These are phyloP conservation scores for Phalloptychus januarius DNA, from an alignment of 2,797 vertebrate genomes.

Conservation along the genomic window DNA sequence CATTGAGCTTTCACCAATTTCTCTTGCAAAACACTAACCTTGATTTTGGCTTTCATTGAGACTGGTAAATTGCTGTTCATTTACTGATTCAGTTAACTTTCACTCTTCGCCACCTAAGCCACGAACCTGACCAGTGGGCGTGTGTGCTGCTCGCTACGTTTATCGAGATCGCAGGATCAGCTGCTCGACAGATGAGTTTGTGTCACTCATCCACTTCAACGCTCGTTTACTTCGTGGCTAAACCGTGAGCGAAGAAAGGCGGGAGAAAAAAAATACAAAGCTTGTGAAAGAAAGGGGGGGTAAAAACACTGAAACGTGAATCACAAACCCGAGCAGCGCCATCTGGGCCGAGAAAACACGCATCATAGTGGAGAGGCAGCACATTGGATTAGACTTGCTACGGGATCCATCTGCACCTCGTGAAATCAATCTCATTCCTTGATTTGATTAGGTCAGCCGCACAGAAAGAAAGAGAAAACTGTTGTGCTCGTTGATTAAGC, in stretches of 20 bases:
- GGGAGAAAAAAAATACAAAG: neutral
- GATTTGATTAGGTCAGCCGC: slow-evolving; percentile 80
- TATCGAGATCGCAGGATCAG: slow-evolving; percentile 68
- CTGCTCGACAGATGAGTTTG: slow-evolving; percentile 68
- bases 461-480: slow-evolving; percentile 71
- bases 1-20: neutral
- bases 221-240: slow-evolving; percentile 59
- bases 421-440: slow-evolving; percentile 79
- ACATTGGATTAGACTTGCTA: slow-evolving; percentile 77
- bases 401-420: slow-evolving; percentile 81
- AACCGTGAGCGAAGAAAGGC: slow-evolving; percentile 22
- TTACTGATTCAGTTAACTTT: neutral
- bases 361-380: slow-evolving; percentile 69
- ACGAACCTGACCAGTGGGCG: slow-evolving; percentile 6
- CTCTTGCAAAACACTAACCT: neutral
- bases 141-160: slow-evolving; percentile 63
- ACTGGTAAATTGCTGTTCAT: neutral
- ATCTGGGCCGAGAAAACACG: slow-evolving; percentile 82
- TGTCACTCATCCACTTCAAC: slow-evolving; percentile 48
- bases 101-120: neutral
- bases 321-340: slow-evolving; percentile 76
- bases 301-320: slow-evolving; percentile 77
- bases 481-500: slow-evolving; percentile 77
- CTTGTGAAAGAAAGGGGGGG: slow-evolving; percentile 30
- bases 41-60: neutral